Base-by-base conservation (phyloP, 92 coral and sea anemone genomes). In the Galaxea fascicularis region DNA sequence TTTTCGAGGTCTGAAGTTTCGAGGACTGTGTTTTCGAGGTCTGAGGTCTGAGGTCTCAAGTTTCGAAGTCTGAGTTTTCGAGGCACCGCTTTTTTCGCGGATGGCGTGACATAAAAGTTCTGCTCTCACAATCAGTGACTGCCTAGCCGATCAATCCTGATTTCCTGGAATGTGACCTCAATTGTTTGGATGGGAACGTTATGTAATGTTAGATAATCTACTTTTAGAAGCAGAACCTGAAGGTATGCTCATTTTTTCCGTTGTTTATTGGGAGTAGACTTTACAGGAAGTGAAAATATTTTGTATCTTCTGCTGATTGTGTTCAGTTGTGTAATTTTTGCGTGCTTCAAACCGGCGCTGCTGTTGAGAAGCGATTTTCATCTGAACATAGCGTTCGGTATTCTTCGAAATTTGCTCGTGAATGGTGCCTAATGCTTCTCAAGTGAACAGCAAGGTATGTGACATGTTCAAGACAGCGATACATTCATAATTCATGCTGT, bases 391-490 rank as follows among this genome's bases (percentile, higher is more conserved):
- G 22, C 77, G 45, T 35, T 78, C 58, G 56, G 78, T 44, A 45
- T 15, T 27, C 58, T 27, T 51, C 70, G 35, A 54, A 70, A 60
- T 70, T 45, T 24, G 44, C 30, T 15, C 25, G 18, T 25, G 77
- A 57, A 58, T 57, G 18, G 73, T 56, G 85, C 86, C 11, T 69
- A 82, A 82, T 70, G 57, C 39, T 69, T 17, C 44, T 22, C 21
- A 27, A 82, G 78, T 82, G 71, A 82, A 70, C 46, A 82, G 39
- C 27, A 24, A 15, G 70, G 62, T 70, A 82, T 78, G 86, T 82
- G 78, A 82, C 78, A 41, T 81, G 65, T 69, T 54, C 78, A 82
- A 82, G 86, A 82, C 71, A 71, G 78, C 86, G 86, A 82, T 70
- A 12, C 71, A 71, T 82, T 82, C 86, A 82, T 82, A 56, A 82